Evolutionary conservation across 2,113 vertebrate species (phyloP), one percentile per base, ranked within the genome.

Genomic region (Larimichthys crocea): DNA sequence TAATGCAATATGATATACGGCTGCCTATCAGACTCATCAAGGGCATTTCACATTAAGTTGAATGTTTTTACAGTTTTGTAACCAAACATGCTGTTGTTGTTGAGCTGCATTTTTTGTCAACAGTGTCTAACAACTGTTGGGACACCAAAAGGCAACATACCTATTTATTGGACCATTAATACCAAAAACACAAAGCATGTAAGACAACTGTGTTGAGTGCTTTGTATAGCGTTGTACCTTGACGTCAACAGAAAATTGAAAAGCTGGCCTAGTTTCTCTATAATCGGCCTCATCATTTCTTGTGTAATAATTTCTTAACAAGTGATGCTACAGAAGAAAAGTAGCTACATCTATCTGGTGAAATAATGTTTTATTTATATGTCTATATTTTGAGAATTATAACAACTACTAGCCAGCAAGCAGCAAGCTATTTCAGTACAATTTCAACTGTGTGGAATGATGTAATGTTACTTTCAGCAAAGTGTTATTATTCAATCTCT

Each of bases 211-310:
- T 2, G 62, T 12, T 60, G 56, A 26, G 24, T 53, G n/a, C 44
- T 73, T 50, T 50, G 31, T 11, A 14, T 9, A 2, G 6, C 48
- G 31, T 10, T 57, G 63, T 9, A 31, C 15, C 3, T 62, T 60
- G 5, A 61, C 0, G 2, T 80, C 53, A 70, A 1, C 48, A 69
- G 69, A 60, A 80, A 66, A 82, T 59, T 72, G 53, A 86, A 73
- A 79, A 31, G 67, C 52, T 74, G 80, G 4, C 65, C 80, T 57
- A 69, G 70, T 76, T 88, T 60, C 17, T 73, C 56, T 40, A 49
- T 42, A 67, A 59, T 67, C 14, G 10, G 59, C 44, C 29, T 60
- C 5, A 79, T 74, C 66, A 83, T 83, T 74, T 61, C 42, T 75
- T 60, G 3, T 20, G 9, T 42, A 57, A 78, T 11, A 68, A 56